These are phyloP conservation scores for Buphagus erythrorhynchus DNA, from an alignment of 2,797 vertebrate genomes.

Conservation along the genomic window DNA sequence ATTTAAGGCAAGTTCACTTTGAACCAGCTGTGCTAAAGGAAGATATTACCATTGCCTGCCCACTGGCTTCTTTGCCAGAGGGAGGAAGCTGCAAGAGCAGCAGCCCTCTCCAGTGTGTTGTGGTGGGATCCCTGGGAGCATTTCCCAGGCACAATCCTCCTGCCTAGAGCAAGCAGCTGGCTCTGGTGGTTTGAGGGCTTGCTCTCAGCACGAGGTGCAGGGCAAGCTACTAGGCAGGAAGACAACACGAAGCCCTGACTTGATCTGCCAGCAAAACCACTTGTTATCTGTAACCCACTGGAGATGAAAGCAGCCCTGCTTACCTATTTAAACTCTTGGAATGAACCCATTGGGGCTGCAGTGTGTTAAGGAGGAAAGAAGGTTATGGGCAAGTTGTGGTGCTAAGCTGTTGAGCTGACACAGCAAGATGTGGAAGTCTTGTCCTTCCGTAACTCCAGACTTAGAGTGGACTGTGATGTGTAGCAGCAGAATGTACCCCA, in stretches of 20 bases:
- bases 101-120: accelerated
- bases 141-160: not conserved
- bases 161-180: conserved; percentile 17
- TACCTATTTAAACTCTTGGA: not conserved
- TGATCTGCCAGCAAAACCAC: conserved; percentile 11
- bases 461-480: accelerated
- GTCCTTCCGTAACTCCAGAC: not conserved
- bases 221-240: conserved; percentile 4
- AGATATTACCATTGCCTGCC: not conserved
- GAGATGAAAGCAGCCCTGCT: conserved; percentile 43
- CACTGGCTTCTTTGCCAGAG: not conserved
- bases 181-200: not conserved
- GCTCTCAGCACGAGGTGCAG: not conserved
- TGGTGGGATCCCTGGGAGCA: not conserved
- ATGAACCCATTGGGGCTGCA: not conserved
- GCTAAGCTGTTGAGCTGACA: not conserved
- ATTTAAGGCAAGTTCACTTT: not conserved
- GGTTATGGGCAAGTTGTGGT: not conserved
- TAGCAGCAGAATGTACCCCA: not conserved
- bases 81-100: not conserved
- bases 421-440: not conserved
- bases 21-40: not conserved
- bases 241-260: not conserved
- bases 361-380: not conserved
- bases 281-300: conserved; percentile 18